Evolutionary conservation across 2,113 vertebrate genomes (phyloP).

Genomic region (Amphilophus citrinellus): DNA sequence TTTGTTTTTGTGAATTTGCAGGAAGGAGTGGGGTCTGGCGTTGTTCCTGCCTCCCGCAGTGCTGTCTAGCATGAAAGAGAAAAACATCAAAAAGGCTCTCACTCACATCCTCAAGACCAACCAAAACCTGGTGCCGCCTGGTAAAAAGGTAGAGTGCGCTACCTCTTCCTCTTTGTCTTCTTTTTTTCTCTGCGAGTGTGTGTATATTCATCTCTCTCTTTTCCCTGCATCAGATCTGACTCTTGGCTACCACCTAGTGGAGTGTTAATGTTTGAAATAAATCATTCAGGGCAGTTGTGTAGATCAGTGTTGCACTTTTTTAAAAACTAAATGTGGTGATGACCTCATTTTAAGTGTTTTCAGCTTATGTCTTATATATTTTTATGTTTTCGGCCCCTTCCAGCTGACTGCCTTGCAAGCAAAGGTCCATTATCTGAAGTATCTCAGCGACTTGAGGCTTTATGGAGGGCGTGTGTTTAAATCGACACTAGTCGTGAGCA

Average conservation of each 20-base stretch:
- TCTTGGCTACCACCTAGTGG: slow-evolving; percentile 60
- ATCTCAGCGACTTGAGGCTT: slow-evolving; percentile 94
- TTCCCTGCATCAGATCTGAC: slow-evolving; percentile 13
- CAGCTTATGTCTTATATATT: background rate
- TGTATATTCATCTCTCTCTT: background rate
- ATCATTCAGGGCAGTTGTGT: background rate
- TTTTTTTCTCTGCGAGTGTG: background rate
- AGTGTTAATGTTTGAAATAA: slow-evolving; percentile 5
- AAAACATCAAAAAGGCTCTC: slow-evolving; percentile 99
- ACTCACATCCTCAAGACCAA: slow-evolving; percentile 99
- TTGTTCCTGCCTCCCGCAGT: slow-evolving; percentile 98
- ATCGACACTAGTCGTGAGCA: slow-evolving; percentile 91
- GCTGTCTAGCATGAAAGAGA: slow-evolving; percentile 99
- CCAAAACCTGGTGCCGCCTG: slow-evolving; percentile 97
- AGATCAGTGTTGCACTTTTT: background rate
- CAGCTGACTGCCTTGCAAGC: slow-evolving; percentile 98
- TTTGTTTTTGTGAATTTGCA: slow-evolving; percentile 65
- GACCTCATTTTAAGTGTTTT: background rate
- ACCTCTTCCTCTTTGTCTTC: background rate
- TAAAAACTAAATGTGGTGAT: background rate
- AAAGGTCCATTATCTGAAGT: slow-evolving; percentile 98
- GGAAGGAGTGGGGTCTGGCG: slow-evolving; percentile 98
- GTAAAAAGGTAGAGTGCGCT: slow-evolving; percentile 90
- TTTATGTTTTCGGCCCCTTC: background rate
- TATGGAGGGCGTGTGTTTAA: slow-evolving; percentile 98